phyloP scores from a whole-genome alignment of 1,140 invertebrate genomes.

The Lucilia cuprina region DNA sequence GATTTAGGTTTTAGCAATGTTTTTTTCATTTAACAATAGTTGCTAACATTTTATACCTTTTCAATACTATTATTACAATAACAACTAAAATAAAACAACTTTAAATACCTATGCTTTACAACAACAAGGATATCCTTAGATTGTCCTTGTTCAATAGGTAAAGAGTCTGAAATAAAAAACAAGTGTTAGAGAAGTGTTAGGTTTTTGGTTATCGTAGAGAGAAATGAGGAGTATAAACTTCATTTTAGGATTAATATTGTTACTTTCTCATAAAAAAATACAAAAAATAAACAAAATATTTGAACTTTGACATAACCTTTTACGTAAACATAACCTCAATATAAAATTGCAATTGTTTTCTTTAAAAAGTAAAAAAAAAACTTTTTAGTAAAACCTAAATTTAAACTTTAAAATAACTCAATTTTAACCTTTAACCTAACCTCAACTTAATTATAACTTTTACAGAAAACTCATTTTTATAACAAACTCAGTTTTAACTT shows the following conservation, averaged over 20 bases:
- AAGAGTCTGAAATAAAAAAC: neutral
- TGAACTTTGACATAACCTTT: too few species aligned
- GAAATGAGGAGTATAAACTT: neutral
- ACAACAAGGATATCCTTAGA: neutral
- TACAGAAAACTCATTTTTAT: too few species aligned
- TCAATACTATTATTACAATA: neutral
- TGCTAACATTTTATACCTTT: neutral
- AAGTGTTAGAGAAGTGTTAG: slow-evolving; percentile 9
- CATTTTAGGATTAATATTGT: neutral
- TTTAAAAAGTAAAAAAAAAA: too few species aligned
- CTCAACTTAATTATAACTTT: too few species aligned
- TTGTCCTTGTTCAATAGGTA: neutral
- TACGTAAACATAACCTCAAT: too few species aligned
- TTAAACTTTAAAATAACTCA: too few species aligned
- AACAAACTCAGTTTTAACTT: too few species aligned
- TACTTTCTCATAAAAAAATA: too few species aligned
- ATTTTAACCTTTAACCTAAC: too few species aligned
- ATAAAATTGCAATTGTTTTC: too few species aligned
- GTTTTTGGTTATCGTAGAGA: neutral
- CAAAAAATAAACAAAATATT: neutral
- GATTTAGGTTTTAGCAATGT: neutral
- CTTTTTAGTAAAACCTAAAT: too few species aligned
- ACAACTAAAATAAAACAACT: neutral
- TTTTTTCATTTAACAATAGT: neutral
- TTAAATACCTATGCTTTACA: neutral